These are phyloP conservation scores for Clarias pachynema DNA, from an alignment of 2,797 vertebrate species.

Conservation along the genomic window DNA sequence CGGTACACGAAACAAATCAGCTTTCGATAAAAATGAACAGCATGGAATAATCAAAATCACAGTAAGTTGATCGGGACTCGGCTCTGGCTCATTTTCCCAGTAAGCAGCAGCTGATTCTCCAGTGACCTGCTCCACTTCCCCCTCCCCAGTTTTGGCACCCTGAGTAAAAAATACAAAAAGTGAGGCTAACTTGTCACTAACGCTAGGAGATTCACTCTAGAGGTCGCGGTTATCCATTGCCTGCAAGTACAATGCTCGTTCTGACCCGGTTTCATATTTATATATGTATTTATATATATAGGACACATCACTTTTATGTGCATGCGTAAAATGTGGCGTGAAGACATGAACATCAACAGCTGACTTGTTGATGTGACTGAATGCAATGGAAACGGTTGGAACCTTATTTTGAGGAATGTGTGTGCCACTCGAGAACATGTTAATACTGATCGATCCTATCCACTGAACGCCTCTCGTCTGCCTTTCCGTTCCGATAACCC, in stretches of 20 bases:
- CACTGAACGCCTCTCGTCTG: slow-evolving; percentile 19
- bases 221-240: slow-evolving; percentile 61
- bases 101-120: slow-evolving; percentile 59
- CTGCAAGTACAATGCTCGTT: slow-evolving; percentile 65
- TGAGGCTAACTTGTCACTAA: slow-evolving; percentile 73
- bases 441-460: slow-evolving; percentile 61
- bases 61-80: slow-evolving; percentile 60
- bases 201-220: slow-evolving; percentile 50
- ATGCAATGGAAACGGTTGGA: slow-evolving; percentile 49
- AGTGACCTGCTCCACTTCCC: slow-evolving; percentile 72
- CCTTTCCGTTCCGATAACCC: slow-evolving; percentile 51
- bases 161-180: slow-evolving; percentile 80
- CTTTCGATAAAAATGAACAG: slow-evolving; percentile 47
- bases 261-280: slow-evolving; percentile 58
- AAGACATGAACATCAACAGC: slow-evolving; percentile 24
- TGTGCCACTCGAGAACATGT: slow-evolving; percentile 68
- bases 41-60: slow-evolving; percentile 59
- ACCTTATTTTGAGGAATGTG: slow-evolving; percentile 67
- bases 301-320: slow-evolving; percentile 67
- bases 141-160: slow-evolving; percentile 81
- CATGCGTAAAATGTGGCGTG: slow-evolving; percentile 50
- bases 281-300: slow-evolving; percentile 40
- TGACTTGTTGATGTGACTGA: slow-evolving; percentile 40
- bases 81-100: slow-evolving; percentile 55
- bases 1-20: slow-evolving; percentile 44